Evolutionary conservation across 2,113 vertebrate genomes (phyloP).

Genomic region (Malurus cyaneus): DNA sequence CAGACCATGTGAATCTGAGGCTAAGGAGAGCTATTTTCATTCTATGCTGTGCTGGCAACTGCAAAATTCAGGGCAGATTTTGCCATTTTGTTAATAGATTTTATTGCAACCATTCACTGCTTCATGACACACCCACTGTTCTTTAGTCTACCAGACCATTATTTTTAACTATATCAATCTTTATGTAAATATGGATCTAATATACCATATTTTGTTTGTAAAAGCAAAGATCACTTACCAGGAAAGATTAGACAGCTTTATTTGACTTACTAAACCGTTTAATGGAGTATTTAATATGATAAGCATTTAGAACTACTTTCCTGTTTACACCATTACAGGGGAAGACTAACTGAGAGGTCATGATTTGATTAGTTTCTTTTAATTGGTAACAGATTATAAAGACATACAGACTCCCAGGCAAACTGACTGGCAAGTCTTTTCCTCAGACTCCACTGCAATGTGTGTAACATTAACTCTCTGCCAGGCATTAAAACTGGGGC

Average conservation of each 20-base stretch:
- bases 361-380: conserved; percentile 41
- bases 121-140: neutral
- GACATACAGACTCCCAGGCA: neutral
- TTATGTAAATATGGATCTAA: neutral
- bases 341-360: neutral
- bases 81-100: neutral
- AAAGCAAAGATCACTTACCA: neutral
- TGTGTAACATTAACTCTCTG: neutral
- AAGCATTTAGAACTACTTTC: conserved; percentile 40
- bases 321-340: neutral
- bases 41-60: neutral
- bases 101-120: neutral
- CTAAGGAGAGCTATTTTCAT: neutral
- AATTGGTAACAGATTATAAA: conserved; percentile 48
- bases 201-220: neutral
- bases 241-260: conserved; percentile 2
- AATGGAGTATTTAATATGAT: conserved; percentile 4
- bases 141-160: neutral
- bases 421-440: neutral
- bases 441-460: neutral
- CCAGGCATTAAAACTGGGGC: neutral
- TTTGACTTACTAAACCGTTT: conserved; percentile 14
- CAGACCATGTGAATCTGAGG: neutral
- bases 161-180: neutral
- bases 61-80: neutral